These are phyloP conservation scores for Pyrochroa serraticornis DNA, from an alignment of 2,888 invertebrate genomes.

Conservation along the genomic window DNA sequence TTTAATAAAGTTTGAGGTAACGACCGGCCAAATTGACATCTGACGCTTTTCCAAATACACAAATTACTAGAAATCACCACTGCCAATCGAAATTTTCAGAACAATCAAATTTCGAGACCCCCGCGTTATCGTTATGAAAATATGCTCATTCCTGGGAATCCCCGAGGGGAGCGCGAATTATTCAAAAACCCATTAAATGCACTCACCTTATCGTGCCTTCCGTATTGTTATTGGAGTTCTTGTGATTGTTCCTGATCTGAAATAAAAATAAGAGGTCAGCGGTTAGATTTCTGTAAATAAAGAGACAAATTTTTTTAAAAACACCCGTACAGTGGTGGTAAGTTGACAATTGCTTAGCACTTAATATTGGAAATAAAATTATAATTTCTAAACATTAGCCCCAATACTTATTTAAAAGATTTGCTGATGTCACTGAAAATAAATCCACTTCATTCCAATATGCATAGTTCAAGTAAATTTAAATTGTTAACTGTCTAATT, in stretches of 20 bases:
- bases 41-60: not conserved
- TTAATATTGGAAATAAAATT: too few species aligned
- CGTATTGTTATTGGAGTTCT: conserved; percentile 38
- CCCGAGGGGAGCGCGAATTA: not conserved
- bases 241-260: conserved; percentile 37
- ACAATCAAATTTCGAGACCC: not conserved
- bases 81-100: not conserved
- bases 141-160: not conserved
- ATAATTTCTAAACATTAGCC: too few species aligned
- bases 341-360: too few species aligned
- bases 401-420: too few species aligned
- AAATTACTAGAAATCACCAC: not conserved
- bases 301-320: too few species aligned
- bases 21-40: not conserved
- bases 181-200: not conserved
- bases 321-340: too few species aligned
- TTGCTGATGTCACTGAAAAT: not conserved
- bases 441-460: not conserved
- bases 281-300: too few species aligned
- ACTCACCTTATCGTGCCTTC: conserved; percentile 42
- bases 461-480: too few species aligned
- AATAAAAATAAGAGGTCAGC: conserved; percentile 23
- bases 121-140: not conserved
- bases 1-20: conserved; percentile 8
- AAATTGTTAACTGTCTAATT: too few species aligned